Percentiles rank a stretch among this genome's conserved stretches.
These are phyloP conservation scores for Hyles lineata DNA, from an alignment of 2,888 invertebrate species.

Conservation along the genomic window DNA sequence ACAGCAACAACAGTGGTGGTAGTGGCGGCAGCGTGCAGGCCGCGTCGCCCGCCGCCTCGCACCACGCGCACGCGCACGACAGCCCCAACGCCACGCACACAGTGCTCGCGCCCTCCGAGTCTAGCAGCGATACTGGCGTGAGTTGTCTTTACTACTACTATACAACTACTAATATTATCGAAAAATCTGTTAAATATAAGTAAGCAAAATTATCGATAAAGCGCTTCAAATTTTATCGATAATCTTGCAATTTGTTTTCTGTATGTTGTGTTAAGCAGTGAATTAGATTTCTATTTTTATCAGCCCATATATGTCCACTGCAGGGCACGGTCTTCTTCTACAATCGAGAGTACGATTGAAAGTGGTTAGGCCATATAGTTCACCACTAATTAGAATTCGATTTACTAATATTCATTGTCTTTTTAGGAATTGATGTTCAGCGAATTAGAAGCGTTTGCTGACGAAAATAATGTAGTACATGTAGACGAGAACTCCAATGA, in stretches of 20 bases:
- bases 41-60: conserved; percentile 29
- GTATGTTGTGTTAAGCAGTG: not conserved
- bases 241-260: not conserved
- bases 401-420: not conserved
- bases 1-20: conserved; percentile 35
- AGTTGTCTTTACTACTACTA: conserved; percentile 34
- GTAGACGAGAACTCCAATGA: conserved; percentile 90
- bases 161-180: not conserved
- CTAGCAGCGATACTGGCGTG: conserved; percentile 79
- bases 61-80: conserved; percentile 20
- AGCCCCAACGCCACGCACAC: conserved; percentile 36
- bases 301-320: no score
- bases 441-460: conserved; percentile 87
- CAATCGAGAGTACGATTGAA: no score
- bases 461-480: conserved; percentile 82
- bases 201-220: no score
- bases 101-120: conserved; percentile 61
- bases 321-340: no score
- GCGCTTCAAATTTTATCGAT: no score
- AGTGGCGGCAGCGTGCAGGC: conserved; percentile 30
- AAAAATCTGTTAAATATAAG: not conserved
- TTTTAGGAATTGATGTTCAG: conserved; percentile 78
- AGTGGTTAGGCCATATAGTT: no score
- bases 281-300: not conserved
- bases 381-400: no score